Base-by-base conservation (phyloP, 1,140 invertebrate species). In the Drosophila melanica region DNA sequence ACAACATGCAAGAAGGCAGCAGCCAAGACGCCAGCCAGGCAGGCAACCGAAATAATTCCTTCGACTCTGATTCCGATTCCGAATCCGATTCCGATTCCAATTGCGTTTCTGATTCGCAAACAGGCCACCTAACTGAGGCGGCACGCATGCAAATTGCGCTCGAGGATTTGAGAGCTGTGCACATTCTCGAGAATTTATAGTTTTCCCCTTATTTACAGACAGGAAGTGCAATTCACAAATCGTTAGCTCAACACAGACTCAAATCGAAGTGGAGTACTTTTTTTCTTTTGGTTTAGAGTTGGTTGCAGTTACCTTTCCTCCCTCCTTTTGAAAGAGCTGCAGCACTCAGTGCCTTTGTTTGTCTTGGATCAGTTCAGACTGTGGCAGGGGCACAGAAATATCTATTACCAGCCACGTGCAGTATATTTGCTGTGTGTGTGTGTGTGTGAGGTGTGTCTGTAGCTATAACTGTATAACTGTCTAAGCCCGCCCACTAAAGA, bases 221-320 rank as follows among this genome's bases (percentile, higher is more conserved):
- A 87, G 84, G 77, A 90, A 90, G 84, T 87, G 79, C 76, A 86
- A 90, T 90, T 90, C 86, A 80, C 86, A 90, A 90, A 86, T 90
- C 87, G 81, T 90, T 90, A 79, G 78, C 85, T 77, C 79, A 75
- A 77, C 66, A 44, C 65, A 76, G 62, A 47, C 60, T 48, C 48
- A 73, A 87, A 87, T 73, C 77, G 81, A 81, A 71, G 41, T 14
- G 35, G 27, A 16, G 11, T 53, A n/a, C n/a, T n/a, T 54, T 35
- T 37, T 14, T 45, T 7, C 0, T 41, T 41, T 2, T n/a, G 11
- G 12, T 1, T n/a, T n/a, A 12, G 39, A 12, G 35, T 37, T 12
- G 7, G 16, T 18, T 6, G 33, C 2, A 16, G 10, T 48, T 58
- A 54, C 58, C 48, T 69, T 60, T 35, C 5, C 20, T 23, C 5